phyloP scores from a whole-genome alignment of 2,888 invertebrate species.

The Balanococcus diminutus region DNA sequence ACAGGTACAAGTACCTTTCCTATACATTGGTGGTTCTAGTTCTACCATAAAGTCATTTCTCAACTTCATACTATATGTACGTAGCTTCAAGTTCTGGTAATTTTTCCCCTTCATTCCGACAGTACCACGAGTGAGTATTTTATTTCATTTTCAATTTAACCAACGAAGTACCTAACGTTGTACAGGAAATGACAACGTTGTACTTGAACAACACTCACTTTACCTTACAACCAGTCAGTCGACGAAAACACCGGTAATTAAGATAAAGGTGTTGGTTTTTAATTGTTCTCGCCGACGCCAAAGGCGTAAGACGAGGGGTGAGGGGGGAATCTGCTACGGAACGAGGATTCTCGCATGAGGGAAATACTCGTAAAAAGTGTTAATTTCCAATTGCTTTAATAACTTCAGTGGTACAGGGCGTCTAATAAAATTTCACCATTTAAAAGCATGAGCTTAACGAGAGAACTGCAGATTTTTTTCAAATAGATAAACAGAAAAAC shows the following conservation, averaged over 20 bases:
- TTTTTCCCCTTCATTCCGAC: neutral
- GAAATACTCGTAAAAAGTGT: neutral
- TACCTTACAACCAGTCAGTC: neutral
- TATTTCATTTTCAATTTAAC: neutral
- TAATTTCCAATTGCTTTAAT: neutral
- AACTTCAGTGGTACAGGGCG: too few relatives aligned
- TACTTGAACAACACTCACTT: slow-evolving; percentile 20
- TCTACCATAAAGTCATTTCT: neutral
- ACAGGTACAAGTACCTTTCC: too few relatives aligned
- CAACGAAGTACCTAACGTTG: neutral
- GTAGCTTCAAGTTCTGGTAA: neutral
- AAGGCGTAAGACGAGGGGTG: neutral
- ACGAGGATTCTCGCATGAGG: neutral
- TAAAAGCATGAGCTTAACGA: too few relatives aligned
- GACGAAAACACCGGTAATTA: slow-evolving; percentile 29
- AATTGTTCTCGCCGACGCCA: neutral
- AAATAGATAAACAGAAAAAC: too few relatives aligned
- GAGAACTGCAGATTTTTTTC: too few relatives aligned
- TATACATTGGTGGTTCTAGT: too few relatives aligned
- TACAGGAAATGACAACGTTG: slow-evolving; percentile 27
- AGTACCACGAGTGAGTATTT: too few relatives aligned
- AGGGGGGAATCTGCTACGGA: neutral
- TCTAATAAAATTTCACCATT: too few relatives aligned
- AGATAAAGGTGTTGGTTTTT: slow-evolving; percentile 24
- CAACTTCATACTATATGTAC: neutral